Evolutionary conservation across 2,797 vertebrate species (phyloP), one percentile per base, ranked within the genome.

Genomic region (Oryzias dopingdopingensis): DNA sequence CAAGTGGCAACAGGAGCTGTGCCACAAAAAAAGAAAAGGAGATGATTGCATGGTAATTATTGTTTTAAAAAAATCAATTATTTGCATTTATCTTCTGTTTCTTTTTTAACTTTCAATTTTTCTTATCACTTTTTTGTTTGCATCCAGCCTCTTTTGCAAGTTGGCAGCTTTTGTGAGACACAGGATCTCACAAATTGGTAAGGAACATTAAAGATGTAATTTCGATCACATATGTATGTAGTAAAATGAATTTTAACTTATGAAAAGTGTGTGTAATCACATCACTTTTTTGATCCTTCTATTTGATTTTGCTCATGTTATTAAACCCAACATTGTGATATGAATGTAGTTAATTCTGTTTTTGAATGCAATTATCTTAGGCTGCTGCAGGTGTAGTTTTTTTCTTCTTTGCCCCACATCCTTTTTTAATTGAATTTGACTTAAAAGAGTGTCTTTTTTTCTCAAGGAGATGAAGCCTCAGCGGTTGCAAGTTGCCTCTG

Each of bases 11-110:
- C 49, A 90, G 92, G 61, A 91, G 91, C 49, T 91, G 94, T 40
- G 94, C 95, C 5, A 95, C 94, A 23, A 95, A 92, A 82, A 98
- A 94, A 77, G 96, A 98, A 82, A 96, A 96, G 77, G 96, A 97
- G 88, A 95, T 98, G 92, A 92, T 96, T 62, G 92, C 92, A 49
- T 95, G 95, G 96, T 97, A 76, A 43, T 63, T 52, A 14, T 49
- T 10, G 42, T 1, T 7, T 26, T 3, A 14, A 47, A 6, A 6
- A 47, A 16, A 37, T 12, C 2, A 26, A 6, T 26, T 7, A 26
- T 26, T 6, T 26, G 3, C 10, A n/a, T 43, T 23, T 55, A 74
- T 87, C 70, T 81, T 89, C 59, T 86, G 79, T 90, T 88, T 88
- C 85, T 20, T 13, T 17, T n/a, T 71, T 67, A 90, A 84, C 13